Evolutionary conservation across 2,888 invertebrate species (phyloP), one percentile per base, ranked within the genome.

Genomic region (Leucophenga montana): DNA sequence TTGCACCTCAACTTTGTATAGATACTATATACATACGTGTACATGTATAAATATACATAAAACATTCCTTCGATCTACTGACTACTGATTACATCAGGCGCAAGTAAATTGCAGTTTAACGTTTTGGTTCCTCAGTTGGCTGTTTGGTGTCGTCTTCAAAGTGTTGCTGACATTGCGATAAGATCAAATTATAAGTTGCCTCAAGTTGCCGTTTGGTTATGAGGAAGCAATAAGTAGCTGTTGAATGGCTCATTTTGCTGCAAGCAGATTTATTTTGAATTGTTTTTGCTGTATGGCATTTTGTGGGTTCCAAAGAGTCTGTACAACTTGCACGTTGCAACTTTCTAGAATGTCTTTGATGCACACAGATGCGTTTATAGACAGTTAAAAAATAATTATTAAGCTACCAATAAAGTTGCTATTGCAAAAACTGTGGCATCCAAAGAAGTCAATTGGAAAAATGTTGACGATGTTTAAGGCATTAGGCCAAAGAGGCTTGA

Each of bases 221-320:
- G 27, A 57, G 57, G 57, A 57, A 57, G 57, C 57, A 57, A 57
- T 57, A 57, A 57, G 57, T 57, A 57, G 14, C 57, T 57, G 57
- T 57, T 57, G 57, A 57, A 31, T 57, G 57, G 57, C 27, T 57
- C 57, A 31, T 54, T 54, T 22, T 54, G 9, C 54, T 20, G 16
- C 18, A 54, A 18, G 13, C 22, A 54, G 27, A 56, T 56, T 16
- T 20, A 57, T 57, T n/a, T 27, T 27, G 27, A 57, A 57, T 22
- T 57, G 22, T 22, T 22, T 20, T 13, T 27, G 22, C 27, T 27
- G 1, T 57, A 22, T 39, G 39, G 39, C 39, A 39, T 39, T 39
- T 39, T 39, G 39, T 39, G 39, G 39, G 39, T 11, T 39, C 39
- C 11, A 20, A 57, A 27, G 13, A 22, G 57, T 54, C 54, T 16